Evolutionary conservation across 2,113 vertebrate genomes (phyloP).

Genomic region (Tympanuchus pallidicinctus): DNA sequence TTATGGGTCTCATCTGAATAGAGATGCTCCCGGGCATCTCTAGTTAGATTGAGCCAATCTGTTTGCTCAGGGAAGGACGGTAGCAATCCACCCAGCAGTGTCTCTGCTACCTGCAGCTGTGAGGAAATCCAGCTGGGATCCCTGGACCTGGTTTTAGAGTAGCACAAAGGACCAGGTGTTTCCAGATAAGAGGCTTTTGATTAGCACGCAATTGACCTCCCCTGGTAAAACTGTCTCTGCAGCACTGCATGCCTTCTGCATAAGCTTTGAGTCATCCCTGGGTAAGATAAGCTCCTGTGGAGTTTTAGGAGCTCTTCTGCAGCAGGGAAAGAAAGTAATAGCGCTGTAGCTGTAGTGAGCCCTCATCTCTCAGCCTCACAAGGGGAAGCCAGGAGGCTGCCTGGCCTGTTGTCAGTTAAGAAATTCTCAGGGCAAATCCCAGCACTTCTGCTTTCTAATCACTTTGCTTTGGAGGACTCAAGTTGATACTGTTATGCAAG

Average conservation of each 20-base stretch:
- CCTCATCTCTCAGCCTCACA: background rate
- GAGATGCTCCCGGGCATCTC: background rate
- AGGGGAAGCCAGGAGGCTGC: constrained; percentile 2
- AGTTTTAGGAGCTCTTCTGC: constrained; percentile 52
- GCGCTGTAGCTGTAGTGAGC: constrained; percentile 14
- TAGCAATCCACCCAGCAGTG: background rate
- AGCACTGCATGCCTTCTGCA: constrained; percentile 28
- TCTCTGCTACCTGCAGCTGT: background rate
- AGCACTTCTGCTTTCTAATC: background rate
- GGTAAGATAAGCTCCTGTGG: constrained; percentile 50
- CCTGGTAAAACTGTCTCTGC: background rate
- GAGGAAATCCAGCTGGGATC: background rate
- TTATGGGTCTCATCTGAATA: background rate
- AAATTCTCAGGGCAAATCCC: background rate
- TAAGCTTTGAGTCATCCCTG: constrained; percentile 7
- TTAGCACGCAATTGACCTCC: constrained; percentile 45
- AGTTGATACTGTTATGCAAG: background rate
- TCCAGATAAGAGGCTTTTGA: constrained; percentile 69
- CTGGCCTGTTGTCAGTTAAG: background rate
- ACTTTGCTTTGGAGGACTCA: background rate
- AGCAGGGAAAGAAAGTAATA: constrained; percentile 43
- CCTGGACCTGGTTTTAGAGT: background rate
- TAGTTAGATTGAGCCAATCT: background rate
- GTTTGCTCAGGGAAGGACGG: background rate
- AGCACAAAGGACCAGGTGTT: constrained; percentile 27